Evolutionary conservation across 2,888 invertebrate species (phyloP), one percentile per base, ranked within the genome.

Genomic region (Lepetodrilus schrolli): DNA sequence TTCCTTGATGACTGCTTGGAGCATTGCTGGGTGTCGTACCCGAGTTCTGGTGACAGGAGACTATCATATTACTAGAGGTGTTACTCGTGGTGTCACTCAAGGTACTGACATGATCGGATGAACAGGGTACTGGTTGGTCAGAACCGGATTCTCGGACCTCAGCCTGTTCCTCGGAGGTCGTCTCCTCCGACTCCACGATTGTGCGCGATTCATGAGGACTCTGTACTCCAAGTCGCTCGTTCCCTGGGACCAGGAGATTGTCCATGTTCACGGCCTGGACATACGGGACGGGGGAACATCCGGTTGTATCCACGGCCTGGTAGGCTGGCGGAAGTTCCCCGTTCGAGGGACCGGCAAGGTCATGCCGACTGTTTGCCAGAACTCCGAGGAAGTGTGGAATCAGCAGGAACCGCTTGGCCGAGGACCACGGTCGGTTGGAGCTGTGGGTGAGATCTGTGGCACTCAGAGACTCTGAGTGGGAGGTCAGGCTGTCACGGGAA

Each of bases 261-360:
- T 47, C 34, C 47, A 68, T n/a, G n/a, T 26, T 34, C 68, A 68
- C 26, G 47, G 68, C 68, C 47, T 68, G 68, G 5, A 26, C 23
- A 20, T 68, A 68, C 13, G 68, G n/a, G 23, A 68, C 21, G 7
- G 68, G 68, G 26, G 68, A 47, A 17, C 66, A 5, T 2, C 68
- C 68, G 0, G 30, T 38, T 23, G 47, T 38, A 30, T 38, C 68
- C 21, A 68, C 43, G 10, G 68, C 43, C 26, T 68, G 68, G 68
- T 68, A 68, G 13, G 68, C 68, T n/a, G 68, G 68, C 13, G 68
- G 68, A 13, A 43, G 43, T 30, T 68, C 68, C 10, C 68, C 68
- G 13, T 23, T 47, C n/a, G 23, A 5, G 30, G 26, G 26, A 3
- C 17, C 30, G 8, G 58, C 58, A 30, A 34, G 68, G 23, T 68